Conservation (phyloP, 2,888 invertebrate genomes). For the Clistopyga incitator region DNA sequence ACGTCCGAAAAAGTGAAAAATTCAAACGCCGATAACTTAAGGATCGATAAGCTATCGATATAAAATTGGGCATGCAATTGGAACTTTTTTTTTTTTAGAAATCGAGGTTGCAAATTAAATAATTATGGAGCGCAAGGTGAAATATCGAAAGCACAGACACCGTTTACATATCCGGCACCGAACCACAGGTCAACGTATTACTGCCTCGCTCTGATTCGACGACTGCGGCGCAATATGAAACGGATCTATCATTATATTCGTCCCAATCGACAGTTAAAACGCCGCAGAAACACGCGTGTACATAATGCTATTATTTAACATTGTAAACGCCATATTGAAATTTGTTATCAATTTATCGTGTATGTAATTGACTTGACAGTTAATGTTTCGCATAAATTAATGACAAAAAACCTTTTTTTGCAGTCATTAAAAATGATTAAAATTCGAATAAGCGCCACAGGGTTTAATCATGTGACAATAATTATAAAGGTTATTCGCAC, state of each 20-base stretch:
- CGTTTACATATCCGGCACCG: constrained; percentile 49
- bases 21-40: too few species aligned
- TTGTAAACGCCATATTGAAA: neutral
- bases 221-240: constrained; percentile 64
- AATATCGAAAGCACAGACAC: constrained; percentile 60
- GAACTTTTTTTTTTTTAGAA: constrained; percentile 70
- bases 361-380: too few species aligned
- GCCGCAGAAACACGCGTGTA: constrained; percentile 16
- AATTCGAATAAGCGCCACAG: too few species aligned
- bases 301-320: neutral
- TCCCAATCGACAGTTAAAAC: constrained; percentile 44
- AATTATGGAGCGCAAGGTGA: constrained; percentile 52
- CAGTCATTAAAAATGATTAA: too few species aligned
- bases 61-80: too few species aligned
- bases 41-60: too few species aligned
- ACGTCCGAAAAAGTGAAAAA: too few species aligned
- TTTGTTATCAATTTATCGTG: too few species aligned
- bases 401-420: too few species aligned
- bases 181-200: constrained; percentile 65
- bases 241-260: constrained; percentile 35
- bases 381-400: neutral
- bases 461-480: too few species aligned
- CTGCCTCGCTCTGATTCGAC: constrained; percentile 81
- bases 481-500: too few species aligned
- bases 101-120: constrained; percentile 79